These are phyloP conservation scores for Rhabdornis inornatus DNA, from an alignment of 2,113 vertebrate genomes.

Conservation along the genomic window DNA sequence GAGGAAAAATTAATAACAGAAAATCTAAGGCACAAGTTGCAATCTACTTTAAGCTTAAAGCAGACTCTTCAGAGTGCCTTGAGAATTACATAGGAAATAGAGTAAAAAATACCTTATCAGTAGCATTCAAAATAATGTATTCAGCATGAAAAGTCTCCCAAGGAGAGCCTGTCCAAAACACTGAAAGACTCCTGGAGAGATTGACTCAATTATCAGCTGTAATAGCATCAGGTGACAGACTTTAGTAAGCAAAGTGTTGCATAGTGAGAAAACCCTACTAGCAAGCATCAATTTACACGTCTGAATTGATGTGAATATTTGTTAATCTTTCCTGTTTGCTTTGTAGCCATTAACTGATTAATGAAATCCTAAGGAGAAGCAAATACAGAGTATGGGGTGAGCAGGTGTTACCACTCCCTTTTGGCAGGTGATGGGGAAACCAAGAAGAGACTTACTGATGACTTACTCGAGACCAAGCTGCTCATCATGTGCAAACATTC, in stretches of 20 bases:
- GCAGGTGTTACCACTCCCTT: background rate
- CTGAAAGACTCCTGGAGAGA: background rate
- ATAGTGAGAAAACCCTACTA: slow-evolving; percentile 29
- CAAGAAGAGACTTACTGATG: background rate
- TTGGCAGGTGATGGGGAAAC: background rate
- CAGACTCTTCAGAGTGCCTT: background rate
- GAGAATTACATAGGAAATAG: background rate
- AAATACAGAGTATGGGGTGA: background rate
- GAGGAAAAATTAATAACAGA: background rate
- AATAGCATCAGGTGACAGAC: slow-evolving; percentile 23
- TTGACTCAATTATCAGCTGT: slow-evolving; percentile 29
- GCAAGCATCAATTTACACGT: slow-evolving; percentile 51
- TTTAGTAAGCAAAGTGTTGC: background rate
- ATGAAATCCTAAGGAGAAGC: slow-evolving; percentile 19
- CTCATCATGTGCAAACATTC: background rate
- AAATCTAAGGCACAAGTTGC: background rate
- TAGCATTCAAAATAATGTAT: background rate
- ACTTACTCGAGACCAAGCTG: background rate
- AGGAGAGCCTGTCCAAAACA: background rate
- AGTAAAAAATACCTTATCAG: background rate
- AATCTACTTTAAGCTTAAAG: background rate
- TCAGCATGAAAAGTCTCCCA: background rate
- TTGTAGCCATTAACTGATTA: slow-evolving; percentile 50
- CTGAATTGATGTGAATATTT: slow-evolving; percentile 34
- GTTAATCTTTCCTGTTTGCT: background rate